Evolutionary conservation across 2,797 vertebrate species (phyloP).

Genomic region (Acanthurus lineatus): DNA sequence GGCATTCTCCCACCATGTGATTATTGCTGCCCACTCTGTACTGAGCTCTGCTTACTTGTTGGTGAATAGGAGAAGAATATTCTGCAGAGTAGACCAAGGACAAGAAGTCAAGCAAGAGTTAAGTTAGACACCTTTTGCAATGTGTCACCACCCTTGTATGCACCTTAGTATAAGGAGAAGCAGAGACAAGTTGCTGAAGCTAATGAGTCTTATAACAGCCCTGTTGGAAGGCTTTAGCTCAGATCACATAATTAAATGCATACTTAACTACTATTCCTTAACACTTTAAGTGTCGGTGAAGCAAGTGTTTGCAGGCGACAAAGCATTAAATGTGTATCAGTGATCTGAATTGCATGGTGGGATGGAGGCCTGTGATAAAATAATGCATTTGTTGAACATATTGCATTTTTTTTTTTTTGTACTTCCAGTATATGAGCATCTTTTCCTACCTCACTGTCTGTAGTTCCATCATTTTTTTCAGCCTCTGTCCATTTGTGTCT

Average conservation of each 20-base stretch:
- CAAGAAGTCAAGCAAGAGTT: not conserved
- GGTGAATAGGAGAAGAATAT: not conserved
- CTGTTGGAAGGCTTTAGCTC: conserved; percentile 3
- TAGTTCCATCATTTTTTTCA: conserved; percentile 33
- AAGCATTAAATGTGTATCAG: conserved; percentile 3
- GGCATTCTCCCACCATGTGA: conserved; percentile 7
- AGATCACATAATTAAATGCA: conserved; percentile 6
- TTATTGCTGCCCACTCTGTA: not conserved
- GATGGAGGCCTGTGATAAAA: not conserved
- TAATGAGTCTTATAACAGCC: conserved; percentile 16
- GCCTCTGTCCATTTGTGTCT: conserved; percentile 22
- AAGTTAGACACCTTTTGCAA: not conserved
- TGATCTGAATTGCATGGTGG: conserved; percentile 7
- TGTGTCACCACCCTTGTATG: not conserved
- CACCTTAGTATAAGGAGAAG: conserved; percentile 1
- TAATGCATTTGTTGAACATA: not conserved
- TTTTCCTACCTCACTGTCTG: not conserved
- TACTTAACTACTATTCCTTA: conserved; percentile 8
- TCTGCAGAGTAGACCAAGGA: not conserved
- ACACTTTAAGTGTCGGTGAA: conserved; percentile 10
- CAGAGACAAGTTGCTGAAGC: conserved; percentile 9
- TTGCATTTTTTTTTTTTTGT: not conserved
- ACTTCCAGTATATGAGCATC: not conserved
- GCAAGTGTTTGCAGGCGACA: conserved; percentile 1
- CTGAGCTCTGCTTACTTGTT: not conserved